Evolutionary conservation across 2,797 vertebrate genomes (phyloP).

Genomic region (Chiloscyllium punctatum): DNA sequence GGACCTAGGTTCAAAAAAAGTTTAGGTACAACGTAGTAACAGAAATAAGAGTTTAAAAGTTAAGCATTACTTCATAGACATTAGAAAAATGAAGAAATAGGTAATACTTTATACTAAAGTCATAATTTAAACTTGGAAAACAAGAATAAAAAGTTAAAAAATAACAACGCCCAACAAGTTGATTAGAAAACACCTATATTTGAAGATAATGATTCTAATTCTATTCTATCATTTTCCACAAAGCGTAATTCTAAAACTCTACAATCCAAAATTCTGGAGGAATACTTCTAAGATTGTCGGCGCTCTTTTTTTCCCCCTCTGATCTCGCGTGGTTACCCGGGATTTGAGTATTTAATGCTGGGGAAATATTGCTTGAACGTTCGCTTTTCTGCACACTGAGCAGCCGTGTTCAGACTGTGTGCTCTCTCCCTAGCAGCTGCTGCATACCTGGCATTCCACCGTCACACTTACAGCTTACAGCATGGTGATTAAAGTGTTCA

Average conservation of each 20-base stretch:
- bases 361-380: not conserved
- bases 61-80: too few relatives aligned
- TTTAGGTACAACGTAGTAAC: too few relatives aligned
- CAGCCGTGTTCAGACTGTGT: not conserved
- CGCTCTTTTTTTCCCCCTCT: too few relatives aligned
- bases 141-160: too few relatives aligned
- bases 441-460: not conserved
- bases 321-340: constrained; percentile 10
- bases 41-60: too few relatives aligned
- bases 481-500: constrained; percentile 27
- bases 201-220: too few relatives aligned
- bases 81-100: too few relatives aligned
- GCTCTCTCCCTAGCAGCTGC: not conserved
- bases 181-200: too few relatives aligned
- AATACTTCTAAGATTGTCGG: not conserved
- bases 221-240: not conserved
- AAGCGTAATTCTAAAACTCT: not conserved
- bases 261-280: not conserved
- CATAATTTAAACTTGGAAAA: too few relatives aligned
- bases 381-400: not conserved
- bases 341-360: not conserved
- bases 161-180: too few relatives aligned
- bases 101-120: too few relatives aligned
- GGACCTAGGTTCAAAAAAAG: too few relatives aligned
- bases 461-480: not conserved